Conservation (phyloP, 2,888 invertebrate genomes). For the Agapetus fuscipes region DNA sequence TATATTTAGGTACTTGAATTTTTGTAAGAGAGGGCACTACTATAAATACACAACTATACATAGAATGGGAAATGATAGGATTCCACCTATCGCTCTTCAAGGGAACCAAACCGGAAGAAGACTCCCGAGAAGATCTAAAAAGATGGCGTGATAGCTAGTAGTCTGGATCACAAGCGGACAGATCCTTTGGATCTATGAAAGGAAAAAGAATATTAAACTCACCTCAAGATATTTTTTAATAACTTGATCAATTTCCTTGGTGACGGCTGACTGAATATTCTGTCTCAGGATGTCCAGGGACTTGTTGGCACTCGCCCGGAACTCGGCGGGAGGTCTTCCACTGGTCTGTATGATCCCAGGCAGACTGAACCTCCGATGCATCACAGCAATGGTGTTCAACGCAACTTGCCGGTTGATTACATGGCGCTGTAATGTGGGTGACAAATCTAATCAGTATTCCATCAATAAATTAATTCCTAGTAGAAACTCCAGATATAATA, state of each 20-base stretch:
- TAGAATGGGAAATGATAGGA: no score
- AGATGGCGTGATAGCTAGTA: no score
- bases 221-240: slow-evolving; percentile 71
- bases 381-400: slow-evolving; percentile 57
- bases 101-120: no score
- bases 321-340: slow-evolving; percentile 42
- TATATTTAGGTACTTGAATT: no score
- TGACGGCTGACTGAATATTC: slow-evolving; percentile 67
- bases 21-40: no score
- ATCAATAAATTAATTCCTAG: not conserved
- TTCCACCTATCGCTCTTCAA: no score
- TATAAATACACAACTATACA: no score
- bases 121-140: no score
- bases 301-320: slow-evolving; percentile 56
- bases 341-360: slow-evolving; percentile 47
- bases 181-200: no score
- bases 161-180: no score
- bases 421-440: slow-evolving; percentile 40
- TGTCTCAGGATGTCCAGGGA: slow-evolving; percentile 65
- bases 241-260: slow-evolving; percentile 67
- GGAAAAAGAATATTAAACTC: no score
- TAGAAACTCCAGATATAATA: no score
- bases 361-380: slow-evolving; percentile 46
- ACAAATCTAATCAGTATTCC: not conserved
- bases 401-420: slow-evolving; percentile 55